Percentiles rank a stretch among this genome's conserved stretches.
These are phyloP conservation scores for Hozukius guyotensis DNA, from an alignment of 2,797 vertebrate genomes.

Conservation along the genomic window DNA sequence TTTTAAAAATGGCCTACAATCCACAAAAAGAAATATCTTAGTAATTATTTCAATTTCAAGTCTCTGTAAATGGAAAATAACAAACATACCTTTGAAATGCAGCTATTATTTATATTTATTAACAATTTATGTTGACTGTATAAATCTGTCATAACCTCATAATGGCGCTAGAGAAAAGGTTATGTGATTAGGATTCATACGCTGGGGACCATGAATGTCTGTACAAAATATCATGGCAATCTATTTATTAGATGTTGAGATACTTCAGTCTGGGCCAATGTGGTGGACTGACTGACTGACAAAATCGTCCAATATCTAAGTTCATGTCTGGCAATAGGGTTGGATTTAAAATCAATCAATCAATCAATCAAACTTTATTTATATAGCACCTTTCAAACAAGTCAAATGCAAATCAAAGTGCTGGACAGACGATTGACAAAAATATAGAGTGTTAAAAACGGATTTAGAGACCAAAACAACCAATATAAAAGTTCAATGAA, in stretches of 20 bases:
- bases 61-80: background rate
- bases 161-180: background rate
- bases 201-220: too few species aligned
- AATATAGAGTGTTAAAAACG: too few species aligned
- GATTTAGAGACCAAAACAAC: too few species aligned
- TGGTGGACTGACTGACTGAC: background rate
- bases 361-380: too few species aligned
- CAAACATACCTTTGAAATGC: background rate
- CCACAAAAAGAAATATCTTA: background rate
- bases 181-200: background rate
- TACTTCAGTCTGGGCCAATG: background rate
- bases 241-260: background rate
- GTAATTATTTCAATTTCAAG: background rate
- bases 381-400: too few species aligned
- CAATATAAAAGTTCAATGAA: too few species aligned
- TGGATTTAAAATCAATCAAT: background rate
- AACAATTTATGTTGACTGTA: too few species aligned
- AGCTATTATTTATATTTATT: background rate
- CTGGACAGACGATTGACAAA: too few species aligned
- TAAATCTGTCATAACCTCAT: background rate
- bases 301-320: background rate
- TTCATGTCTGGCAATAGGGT: background rate
- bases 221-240: background rate
- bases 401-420: too few species aligned
- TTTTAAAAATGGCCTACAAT: background rate